Evolutionary conservation across 2,888 invertebrate genomes (phyloP).

Genomic region (Tiliacea citrago): DNA sequence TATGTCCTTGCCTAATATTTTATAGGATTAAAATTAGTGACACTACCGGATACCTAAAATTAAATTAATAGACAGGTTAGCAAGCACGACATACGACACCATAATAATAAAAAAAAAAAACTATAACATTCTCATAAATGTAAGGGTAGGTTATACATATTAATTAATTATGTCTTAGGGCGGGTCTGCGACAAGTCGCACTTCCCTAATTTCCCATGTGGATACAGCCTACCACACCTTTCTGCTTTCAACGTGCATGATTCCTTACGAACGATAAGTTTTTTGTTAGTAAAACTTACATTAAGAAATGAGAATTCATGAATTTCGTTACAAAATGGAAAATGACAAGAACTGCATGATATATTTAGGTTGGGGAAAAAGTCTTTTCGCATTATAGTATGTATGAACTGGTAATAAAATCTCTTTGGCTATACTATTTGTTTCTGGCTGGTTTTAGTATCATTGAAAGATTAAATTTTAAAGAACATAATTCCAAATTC

Average conservation of each 20-base stretch:
- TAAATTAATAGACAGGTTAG: constrained; percentile 27
- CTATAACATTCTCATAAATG: constrained; percentile 48
- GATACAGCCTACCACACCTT: constrained; percentile 83
- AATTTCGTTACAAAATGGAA: constrained; percentile 10
- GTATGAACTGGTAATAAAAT: too few relatives aligned
- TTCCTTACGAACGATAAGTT: constrained; percentile 71
- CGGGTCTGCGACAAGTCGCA: constrained; percentile 79
- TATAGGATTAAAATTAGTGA: neutral
- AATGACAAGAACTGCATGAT: neutral
- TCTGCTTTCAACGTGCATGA: constrained; percentile 71
- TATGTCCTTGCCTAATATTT: neutral
- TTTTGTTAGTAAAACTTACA: constrained; percentile 47
- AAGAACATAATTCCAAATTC: too few relatives aligned
- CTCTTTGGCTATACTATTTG: too few relatives aligned
- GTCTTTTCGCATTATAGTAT: too few relatives aligned
- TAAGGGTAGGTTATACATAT: constrained; percentile 69
- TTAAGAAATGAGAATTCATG: constrained; percentile 41
- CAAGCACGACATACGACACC: constrained; percentile 20
- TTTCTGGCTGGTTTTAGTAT: too few relatives aligned
- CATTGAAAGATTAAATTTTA: too few relatives aligned
- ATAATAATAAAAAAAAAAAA: constrained; percentile 31
- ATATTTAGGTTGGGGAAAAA: too few relatives aligned
- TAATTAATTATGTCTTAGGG: constrained; percentile 89
- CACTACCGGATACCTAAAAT: neutral
- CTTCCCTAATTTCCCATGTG: constrained; percentile 88